Evolutionary conservation across 2,113 vertebrate species (phyloP), one percentile per base, ranked within the genome.

Genomic region (Turnix velox): DNA sequence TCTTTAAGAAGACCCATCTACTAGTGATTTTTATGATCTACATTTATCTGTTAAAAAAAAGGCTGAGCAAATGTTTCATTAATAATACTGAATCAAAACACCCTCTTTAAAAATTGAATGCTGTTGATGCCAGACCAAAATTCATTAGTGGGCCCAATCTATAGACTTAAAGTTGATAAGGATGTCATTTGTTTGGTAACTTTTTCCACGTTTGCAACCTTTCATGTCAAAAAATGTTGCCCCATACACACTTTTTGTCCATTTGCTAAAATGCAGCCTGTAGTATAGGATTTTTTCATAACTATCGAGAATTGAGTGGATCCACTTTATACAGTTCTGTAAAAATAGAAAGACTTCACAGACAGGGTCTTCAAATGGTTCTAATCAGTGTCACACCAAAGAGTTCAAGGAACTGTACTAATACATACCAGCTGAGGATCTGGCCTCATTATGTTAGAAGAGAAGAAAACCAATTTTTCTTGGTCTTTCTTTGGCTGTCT

Each of bases 281-380:
- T 43, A 72, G 31, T 74, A 67, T 9, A 68, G 45, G 71, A 86
- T 72, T 39, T 59, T 88, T 93, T 92, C 79, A 49, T 58, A 78
- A 57, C 55, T 93, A 76, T 48, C 65, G 61, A 89, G 30, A 59
- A 33, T 49, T 84, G 14, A 92, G 37, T 43, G 65, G 52, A 76
- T 65, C n/a, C 14, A 33, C 57, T 78, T 94, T 81, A 61, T 51
- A 58, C 18, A 57, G 19, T 51, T 94, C 42, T 71, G 15, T 69
- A 75, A 93, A 88, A 91, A 87, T 78, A 80, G 40, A 31, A 72
- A 85, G 30, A 43, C 54, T 67, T 67, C 19, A 55, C 43, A 93
- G 90, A 84, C 73, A 81, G 19, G 33, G 55, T 88, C 73, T 92
- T 96, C 94, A 94, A 77, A 88, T 94, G 92, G 76, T 95, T 95